Base-by-base conservation (phyloP, 2,797 vertebrate species). In the Eulemur rubriventer region DNA sequence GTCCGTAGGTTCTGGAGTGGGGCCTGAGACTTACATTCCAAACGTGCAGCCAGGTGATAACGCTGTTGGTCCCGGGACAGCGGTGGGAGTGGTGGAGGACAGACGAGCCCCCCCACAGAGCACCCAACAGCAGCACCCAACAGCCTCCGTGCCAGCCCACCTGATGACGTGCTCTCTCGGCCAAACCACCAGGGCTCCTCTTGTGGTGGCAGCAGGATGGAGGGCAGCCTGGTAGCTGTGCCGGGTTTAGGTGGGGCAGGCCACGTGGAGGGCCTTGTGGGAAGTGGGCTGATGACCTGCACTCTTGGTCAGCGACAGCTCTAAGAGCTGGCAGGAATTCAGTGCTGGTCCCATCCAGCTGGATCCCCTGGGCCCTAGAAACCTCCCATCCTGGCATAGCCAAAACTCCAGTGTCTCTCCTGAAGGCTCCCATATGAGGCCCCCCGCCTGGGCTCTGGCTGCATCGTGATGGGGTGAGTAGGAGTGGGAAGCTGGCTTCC, bases 71-170 rank as follows among this genome's bases (percentile, higher is more conserved):
- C 28, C 55, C 18, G 35, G 35, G 38, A 65, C 2, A 50, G 79
- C 5, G 59, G 63, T 65, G 50, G 48, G 57, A 89, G 30, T 12
- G n/a, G 52, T 48, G 52, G 33, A 86, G 35, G 30, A 50, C 1
- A 33, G 82, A 28, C 2, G 33, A 50, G 16, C 33, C 6, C 7
- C 18, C 12, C 50, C 18, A 35, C 26, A 48, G 57, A 43, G 4
- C 73, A 9, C 13, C 7, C 17, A 28, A 14, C n/a, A 70, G 67
- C 12, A n/a, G 52, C 22, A 22, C n/a, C n/a, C n/a, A n/a, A n/a
- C 13, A 46, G 4, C 2, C 50, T 70, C 7, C 0, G 0, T 2
- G 14, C 14, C 24, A 73, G 72, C 8, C 22, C 46, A 4, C 30
- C 35, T 35, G 63, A 57, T 69, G 73, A 14, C 24, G 0, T 61